A percentile compares a stretch with the other conserved stretches of the same genome.
Conservation (phyloP, 2,888 invertebrate species). For the Oligia fasciuncula region DNA sequence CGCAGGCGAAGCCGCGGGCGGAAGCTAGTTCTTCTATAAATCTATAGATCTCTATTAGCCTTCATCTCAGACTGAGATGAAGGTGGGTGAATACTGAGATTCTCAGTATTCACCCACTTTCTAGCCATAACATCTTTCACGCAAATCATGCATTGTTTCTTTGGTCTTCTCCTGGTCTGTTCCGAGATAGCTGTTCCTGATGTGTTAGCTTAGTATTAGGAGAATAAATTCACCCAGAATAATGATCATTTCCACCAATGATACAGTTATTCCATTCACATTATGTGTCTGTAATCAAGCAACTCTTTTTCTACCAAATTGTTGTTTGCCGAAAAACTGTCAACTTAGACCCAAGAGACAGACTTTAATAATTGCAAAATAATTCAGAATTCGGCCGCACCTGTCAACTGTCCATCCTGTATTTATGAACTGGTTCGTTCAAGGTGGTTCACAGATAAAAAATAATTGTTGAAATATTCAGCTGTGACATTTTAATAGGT, state of each 20-base stretch:
- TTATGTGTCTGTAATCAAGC: not conserved
- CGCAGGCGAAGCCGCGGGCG: too few species aligned
- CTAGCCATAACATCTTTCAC: too few species aligned
- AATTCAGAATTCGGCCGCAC: constrained; percentile 25
- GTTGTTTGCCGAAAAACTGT: not conserved
- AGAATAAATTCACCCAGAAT: not conserved
- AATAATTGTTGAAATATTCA: constrained; percentile 33
- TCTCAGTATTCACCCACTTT: too few species aligned
- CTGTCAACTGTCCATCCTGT: constrained; percentile 44
- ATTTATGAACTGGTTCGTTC: constrained; percentile 43
- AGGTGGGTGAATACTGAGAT: too few species aligned
- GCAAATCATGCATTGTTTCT: too few species aligned
- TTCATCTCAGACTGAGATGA: too few species aligned
- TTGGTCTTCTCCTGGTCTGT: too few species aligned
- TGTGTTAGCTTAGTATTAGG: not conserved
- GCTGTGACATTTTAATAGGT: constrained; percentile 41
- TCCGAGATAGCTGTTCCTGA: too few species aligned
- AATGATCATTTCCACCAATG: not conserved
- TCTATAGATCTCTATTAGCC: too few species aligned
- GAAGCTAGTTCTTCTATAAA: too few species aligned
- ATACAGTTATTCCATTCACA: too few species aligned
- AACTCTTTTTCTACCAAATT: constrained; percentile 5
- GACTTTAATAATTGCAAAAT: constrained; percentile 53
- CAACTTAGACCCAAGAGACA: constrained; percentile 33
- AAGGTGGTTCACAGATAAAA: constrained; percentile 36